A percentile compares a stretch with the other conserved stretches of the same genome.
Evolutionary conservation across 2,113 vertebrate species (phyloP).

Genomic region (Procavia capensis): DNA sequence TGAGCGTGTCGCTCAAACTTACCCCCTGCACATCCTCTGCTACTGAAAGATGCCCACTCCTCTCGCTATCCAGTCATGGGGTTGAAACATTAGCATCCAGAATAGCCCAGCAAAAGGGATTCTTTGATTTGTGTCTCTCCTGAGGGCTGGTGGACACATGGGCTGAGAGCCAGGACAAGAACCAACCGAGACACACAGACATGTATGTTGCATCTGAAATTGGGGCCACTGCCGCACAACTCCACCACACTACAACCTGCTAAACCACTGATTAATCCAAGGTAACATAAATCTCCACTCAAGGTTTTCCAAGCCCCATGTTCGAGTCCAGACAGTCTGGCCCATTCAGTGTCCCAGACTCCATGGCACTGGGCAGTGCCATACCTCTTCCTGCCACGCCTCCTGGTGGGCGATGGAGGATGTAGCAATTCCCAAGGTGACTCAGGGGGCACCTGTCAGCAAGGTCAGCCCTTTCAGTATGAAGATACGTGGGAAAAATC

Average conservation of each 20-base stretch:
- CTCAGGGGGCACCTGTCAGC: background rate
- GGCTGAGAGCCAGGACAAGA: background rate
- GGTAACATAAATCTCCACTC: background rate
- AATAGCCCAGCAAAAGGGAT: background rate
- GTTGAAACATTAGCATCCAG: background rate
- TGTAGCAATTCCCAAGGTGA: background rate
- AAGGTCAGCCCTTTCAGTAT: slow-evolving; percentile 2
- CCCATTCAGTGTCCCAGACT: background rate
- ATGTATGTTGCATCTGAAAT: background rate
- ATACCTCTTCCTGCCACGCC: fast-evolving
- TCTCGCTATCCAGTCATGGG: background rate
- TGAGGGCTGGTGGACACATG: background rate
- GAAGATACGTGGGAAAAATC: slow-evolving; percentile 73
- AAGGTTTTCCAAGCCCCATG: background rate
- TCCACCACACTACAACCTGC: background rate
- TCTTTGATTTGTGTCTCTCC: background rate
- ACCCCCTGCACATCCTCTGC: background rate
- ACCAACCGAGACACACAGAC: background rate
- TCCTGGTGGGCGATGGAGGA: background rate
- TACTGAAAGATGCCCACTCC: background rate
- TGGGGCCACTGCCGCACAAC: background rate
- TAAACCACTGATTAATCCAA: fast-evolving
- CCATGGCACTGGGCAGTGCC: fast-evolving
- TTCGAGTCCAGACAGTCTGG: background rate
- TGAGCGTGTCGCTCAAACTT: background rate